Evolutionary conservation across 2,113 vertebrate species (phyloP).

Genomic region (Camelus bactrianus): DNA sequence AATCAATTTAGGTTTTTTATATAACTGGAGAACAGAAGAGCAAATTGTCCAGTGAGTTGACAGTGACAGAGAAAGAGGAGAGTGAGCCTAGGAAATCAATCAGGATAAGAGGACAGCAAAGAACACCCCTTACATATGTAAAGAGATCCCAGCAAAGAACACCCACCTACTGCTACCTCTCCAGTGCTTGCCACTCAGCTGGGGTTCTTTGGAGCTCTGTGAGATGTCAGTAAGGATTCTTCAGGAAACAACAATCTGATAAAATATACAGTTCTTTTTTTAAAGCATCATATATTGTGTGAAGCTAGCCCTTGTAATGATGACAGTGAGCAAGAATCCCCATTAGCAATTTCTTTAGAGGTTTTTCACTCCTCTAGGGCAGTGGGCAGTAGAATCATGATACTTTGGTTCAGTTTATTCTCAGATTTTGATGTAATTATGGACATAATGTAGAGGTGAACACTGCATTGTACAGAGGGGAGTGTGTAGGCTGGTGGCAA

Average conservation of each 20-base stretch:
- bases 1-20: not conserved
- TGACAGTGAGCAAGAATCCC: not conserved
- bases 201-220: not conserved
- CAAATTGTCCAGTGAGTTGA: not conserved
- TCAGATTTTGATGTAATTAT: not conserved
- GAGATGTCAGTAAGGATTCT: not conserved
- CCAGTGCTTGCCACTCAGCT: not conserved
- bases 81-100: not conserved
- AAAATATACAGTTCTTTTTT: not conserved
- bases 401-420: not conserved
- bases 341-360: not conserved
- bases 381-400: rapidly evolving
- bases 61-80: not conserved
- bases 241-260: not conserved
- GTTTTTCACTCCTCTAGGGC: not conserved
- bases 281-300: not conserved
- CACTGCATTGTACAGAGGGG: not conserved
- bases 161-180: not conserved
- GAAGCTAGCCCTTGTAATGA: not conserved
- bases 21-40: not conserved
- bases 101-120: not conserved
- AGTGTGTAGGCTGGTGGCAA: not conserved
- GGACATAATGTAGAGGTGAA: not conserved
- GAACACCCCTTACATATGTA: not conserved
- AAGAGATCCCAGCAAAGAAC: not conserved